Conservation (phyloP, 2,888 invertebrate species). For the Stictocephala bisonia region DNA sequence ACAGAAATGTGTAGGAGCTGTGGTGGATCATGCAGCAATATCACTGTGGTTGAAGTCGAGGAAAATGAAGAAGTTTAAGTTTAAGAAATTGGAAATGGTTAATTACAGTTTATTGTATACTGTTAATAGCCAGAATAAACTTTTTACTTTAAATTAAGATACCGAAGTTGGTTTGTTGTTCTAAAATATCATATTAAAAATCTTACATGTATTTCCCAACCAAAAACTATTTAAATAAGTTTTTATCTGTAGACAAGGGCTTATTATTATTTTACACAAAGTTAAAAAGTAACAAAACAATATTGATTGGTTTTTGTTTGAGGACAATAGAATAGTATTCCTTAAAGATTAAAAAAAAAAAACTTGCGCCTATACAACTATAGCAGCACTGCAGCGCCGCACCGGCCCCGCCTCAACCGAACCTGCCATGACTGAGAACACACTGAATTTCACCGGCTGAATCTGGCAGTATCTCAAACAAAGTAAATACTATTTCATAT, state of each 20-base stretch:
- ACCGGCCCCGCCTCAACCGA: too few relatives aligned
- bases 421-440: too few relatives aligned
- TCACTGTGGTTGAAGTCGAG: conserved; percentile 16
- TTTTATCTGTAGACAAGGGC: not conserved
- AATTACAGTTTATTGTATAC: not conserved
- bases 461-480: too few relatives aligned
- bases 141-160: not conserved
- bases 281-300: not conserved
- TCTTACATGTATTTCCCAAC: not conserved
- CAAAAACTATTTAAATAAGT: conserved; percentile 2
- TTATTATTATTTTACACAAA: not conserved
- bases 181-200: not conserved
- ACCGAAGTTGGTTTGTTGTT: not conserved
- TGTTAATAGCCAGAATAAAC: not conserved
- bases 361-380: too few relatives aligned
- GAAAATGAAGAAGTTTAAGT: not conserved
- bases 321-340: too few relatives aligned
- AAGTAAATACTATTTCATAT: too few relatives aligned
- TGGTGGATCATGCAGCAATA: conserved; percentile 18
- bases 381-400: too few relatives aligned
- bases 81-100: not conserved
- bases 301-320: too few relatives aligned
- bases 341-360: too few relatives aligned
- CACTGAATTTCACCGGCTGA: too few relatives aligned
- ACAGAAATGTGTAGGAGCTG: conserved; percentile 21